These are phyloP conservation scores for Scolopax rusticola DNA, from an alignment of 2,797 vertebrate genomes.

Conservation along the genomic window DNA sequence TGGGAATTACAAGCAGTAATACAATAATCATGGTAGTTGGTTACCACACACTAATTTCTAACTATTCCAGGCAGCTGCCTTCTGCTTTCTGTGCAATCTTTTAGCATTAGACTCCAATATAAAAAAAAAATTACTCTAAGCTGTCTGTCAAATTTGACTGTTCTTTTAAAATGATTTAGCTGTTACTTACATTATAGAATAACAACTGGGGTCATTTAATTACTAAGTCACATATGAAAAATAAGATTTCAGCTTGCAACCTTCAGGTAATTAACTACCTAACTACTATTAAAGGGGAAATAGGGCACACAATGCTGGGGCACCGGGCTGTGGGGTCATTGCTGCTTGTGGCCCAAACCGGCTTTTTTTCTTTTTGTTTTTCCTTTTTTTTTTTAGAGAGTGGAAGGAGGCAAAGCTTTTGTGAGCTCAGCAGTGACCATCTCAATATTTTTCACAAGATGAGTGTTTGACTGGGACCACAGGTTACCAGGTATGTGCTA, in stretches of 20 bases:
- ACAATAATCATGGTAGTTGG: slow-evolving; percentile 55
- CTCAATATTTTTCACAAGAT: background rate
- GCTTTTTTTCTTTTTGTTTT: fast-evolving
- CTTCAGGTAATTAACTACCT: background rate
- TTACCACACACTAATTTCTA: slow-evolving; percentile 29
- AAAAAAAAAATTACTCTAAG: slow-evolving; percentile 37
- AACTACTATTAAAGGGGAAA: background rate
- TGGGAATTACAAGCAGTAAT: slow-evolving; percentile 52
- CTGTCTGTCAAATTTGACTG: slow-evolving; percentile 41
- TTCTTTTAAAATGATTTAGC: slow-evolving; percentile 39
- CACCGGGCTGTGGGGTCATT: fast-evolving
- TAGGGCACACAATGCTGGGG: background rate
- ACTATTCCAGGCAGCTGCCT: slow-evolving; percentile 58
- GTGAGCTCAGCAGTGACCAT: fast-evolving
- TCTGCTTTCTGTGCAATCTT: slow-evolving; percentile 46
- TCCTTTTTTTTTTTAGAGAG: background rate
- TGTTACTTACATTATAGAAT: slow-evolving; percentile 28
- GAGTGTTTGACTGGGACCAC: background rate
- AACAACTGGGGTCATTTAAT: background rate
- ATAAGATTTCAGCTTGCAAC: background rate
- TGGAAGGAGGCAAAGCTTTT: fast-evolving
- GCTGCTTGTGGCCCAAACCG: background rate
- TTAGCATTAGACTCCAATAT: slow-evolving; percentile 12
- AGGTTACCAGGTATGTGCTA: background rate
- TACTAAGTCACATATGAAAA: background rate